Evolutionary conservation across 2,888 invertebrate genomes (phyloP).

Genomic region (Taenaris catops): DNA sequence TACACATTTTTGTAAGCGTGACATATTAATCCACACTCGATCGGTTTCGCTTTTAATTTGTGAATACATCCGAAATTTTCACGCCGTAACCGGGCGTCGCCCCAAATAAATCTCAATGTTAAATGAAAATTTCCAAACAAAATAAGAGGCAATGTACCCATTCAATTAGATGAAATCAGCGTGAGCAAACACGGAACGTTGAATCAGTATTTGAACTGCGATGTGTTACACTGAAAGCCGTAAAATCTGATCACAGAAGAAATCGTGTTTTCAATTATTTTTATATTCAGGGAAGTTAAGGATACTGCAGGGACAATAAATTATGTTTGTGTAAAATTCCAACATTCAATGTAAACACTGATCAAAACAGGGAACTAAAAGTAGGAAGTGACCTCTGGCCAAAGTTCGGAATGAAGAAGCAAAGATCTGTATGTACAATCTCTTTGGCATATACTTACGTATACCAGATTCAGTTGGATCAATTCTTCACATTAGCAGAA

Average conservation of each 20-base stretch:
- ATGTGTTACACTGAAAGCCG: slow-evolving; percentile 2
- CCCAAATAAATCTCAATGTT: slow-evolving; percentile 23
- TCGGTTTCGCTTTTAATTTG: slow-evolving; percentile 20
- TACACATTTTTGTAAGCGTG: slow-evolving; percentile 16
- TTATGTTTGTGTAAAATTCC: too few species aligned
- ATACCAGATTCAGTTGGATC: too few species aligned
- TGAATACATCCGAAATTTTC: slow-evolving; percentile 13
- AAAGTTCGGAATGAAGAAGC: too few species aligned
- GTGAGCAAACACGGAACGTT: slow-evolving; percentile 21
- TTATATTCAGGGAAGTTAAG: background rate
- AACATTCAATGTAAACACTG: too few species aligned
- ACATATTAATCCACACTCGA: slow-evolving; percentile 20
- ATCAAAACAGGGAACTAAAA: too few species aligned
- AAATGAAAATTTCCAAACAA: slow-evolving; percentile 25
- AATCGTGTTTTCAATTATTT: slow-evolving; percentile 1
- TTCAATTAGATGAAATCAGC: slow-evolving; percentile 27
- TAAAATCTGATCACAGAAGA: slow-evolving; percentile 6
- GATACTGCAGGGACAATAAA: too few species aligned
- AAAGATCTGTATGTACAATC: too few species aligned
- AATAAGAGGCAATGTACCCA: slow-evolving; percentile 22
- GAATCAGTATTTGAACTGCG: slow-evolving; percentile 14
- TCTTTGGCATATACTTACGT: too few species aligned
- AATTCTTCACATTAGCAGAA: too few species aligned
- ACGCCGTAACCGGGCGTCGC: slow-evolving; percentile 2
- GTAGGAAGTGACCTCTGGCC: too few species aligned